phyloP scores from a whole-genome alignment of 2,797 vertebrate genomes.

The Malacoctenus gilli region DNA sequence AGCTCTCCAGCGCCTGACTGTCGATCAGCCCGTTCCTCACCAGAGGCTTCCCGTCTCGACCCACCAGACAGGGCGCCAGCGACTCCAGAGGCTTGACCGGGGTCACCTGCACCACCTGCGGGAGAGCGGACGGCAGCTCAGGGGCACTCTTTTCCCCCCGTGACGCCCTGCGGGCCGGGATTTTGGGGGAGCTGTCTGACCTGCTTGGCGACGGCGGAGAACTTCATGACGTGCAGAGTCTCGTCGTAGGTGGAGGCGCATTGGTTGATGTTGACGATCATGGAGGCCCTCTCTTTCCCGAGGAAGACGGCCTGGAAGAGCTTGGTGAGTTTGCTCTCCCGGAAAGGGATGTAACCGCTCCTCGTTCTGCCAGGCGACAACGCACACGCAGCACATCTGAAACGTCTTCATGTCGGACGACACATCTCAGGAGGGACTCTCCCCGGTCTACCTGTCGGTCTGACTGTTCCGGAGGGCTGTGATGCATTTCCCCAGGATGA shows the following conservation, averaged over 20 bases:
- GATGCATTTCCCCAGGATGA: slow-evolving; percentile 93
- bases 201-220: slow-evolving; percentile 90
- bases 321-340: slow-evolving; percentile 92
- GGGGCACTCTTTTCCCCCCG: too few relatives aligned
- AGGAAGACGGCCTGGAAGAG: slow-evolving; percentile 91
- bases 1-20: slow-evolving; percentile 69
- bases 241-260: slow-evolving; percentile 89
- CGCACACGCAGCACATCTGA: too few relatives aligned
- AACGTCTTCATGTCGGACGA: too few relatives aligned
- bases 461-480: slow-evolving; percentile 86
- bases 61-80: slow-evolving; percentile 76
- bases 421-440: too few relatives aligned
- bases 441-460: slow-evolving; percentile 81
- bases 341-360: slow-evolving; percentile 85
- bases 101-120: slow-evolving; percentile 86
- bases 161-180: too few relatives aligned
- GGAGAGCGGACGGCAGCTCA: neutral
- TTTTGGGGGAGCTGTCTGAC: too few relatives aligned
- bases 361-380: slow-evolving; percentile 68
- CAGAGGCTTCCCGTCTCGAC: slow-evolving; percentile 75
- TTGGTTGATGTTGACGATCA: slow-evolving; percentile 93
- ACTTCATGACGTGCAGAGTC: slow-evolving; percentile 92
- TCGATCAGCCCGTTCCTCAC: slow-evolving; percentile 63
- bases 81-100: slow-evolving; percentile 77
- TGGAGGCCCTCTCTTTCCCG: slow-evolving; percentile 87